phyloP scores from a whole-genome alignment of 1,140 invertebrate genomes.

The Acromyrmex echinatior region DNA sequence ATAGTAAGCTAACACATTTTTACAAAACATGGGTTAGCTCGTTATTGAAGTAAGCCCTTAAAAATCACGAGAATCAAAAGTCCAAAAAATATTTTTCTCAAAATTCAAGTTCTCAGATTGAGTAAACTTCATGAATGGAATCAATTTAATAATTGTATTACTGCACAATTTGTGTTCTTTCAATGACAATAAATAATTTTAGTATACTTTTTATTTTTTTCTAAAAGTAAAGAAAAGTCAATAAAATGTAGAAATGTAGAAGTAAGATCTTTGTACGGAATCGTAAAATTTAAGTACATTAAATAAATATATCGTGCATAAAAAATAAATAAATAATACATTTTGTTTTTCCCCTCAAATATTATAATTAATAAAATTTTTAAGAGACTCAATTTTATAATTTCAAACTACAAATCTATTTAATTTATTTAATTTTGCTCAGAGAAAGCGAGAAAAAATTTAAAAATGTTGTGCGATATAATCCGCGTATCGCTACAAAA shows the following conservation, averaged over 20 bases:
- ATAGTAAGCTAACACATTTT: too few relatives aligned
- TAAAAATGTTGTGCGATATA: background rate
- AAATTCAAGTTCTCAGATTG: background rate
- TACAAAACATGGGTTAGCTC: too few relatives aligned
- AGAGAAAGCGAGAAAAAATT: background rate
- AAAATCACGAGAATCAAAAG: background rate
- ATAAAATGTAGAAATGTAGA: background rate
- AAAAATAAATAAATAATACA: conserved; percentile 12
- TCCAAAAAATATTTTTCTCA: background rate
- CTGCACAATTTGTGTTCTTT: background rate
- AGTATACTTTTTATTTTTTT: background rate
- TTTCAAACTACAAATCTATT: background rate
- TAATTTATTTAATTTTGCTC: background rate
- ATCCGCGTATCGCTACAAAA: background rate
- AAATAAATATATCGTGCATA: background rate
- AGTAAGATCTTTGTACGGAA: background rate
- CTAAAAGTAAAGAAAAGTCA: background rate
- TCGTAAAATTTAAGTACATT: background rate
- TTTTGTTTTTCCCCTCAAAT: background rate
- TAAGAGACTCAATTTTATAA: background rate
- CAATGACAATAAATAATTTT: conserved; percentile 22
- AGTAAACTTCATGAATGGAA: background rate
- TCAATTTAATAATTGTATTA: background rate
- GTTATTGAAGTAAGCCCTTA: too few relatives aligned
- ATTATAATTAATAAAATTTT: background rate